Percentiles rank a stretch among this genome's conserved stretches.
These are phyloP conservation scores for Deilephila elpenor DNA, from an alignment of 2,888 invertebrate species.

Conservation along the genomic window DNA sequence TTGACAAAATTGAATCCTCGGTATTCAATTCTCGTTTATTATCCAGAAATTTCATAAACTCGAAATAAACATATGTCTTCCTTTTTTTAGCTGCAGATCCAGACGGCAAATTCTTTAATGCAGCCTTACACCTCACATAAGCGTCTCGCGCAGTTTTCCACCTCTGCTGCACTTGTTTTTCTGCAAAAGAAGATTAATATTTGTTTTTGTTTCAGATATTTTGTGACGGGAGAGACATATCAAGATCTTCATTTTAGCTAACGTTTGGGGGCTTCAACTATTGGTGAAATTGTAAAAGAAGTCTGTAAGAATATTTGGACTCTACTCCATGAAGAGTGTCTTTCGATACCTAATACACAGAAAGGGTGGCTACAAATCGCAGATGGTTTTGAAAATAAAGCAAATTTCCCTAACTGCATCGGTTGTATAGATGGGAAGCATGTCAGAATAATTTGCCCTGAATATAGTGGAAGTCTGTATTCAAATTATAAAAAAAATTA, in stretches of 20 bases:
- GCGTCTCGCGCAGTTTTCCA: conserved; percentile 31
- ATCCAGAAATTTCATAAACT: conserved; percentile 32
- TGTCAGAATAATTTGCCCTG: conserved; percentile 36
- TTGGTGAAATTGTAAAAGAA: too few species aligned
- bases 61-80: conserved; percentile 32
- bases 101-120: background rate
- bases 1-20: background rate
- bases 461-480: conserved; percentile 23
- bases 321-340: too few species aligned
- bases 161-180: conserved; percentile 31
- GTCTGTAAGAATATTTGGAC: too few species aligned
- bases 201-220: too few species aligned
- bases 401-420: conserved; percentile 39
- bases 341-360: background rate
- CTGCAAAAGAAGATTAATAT: conserved; percentile 21
- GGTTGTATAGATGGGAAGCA: conserved; percentile 39
- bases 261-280: too few species aligned
- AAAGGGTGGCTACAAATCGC: conserved; percentile 33
- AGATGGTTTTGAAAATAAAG: conserved; percentile 34
- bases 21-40: conserved; percentile 27
- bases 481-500: background rate
- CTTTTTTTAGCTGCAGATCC: conserved; percentile 17
- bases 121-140: conserved; percentile 30
- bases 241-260: too few species aligned
- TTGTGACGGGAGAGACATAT: too few species aligned